Evolutionary conservation across 1,140 invertebrate genomes (phyloP).

Genomic region (Cataglyphis hispanica): DNA sequence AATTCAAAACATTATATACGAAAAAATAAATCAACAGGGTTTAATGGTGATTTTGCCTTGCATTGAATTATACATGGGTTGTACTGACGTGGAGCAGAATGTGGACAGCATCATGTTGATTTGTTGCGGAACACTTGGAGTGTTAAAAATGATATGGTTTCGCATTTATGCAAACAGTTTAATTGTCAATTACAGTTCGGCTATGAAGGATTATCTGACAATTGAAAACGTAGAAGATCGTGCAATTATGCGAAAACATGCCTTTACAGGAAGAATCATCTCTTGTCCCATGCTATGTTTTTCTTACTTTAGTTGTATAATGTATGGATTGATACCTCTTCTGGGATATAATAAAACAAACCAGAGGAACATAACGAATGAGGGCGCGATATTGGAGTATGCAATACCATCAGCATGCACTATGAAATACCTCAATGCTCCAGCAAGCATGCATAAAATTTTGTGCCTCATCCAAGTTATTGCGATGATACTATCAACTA

Average conservation of each 20-base stretch:
- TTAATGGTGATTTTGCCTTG: not conserved
- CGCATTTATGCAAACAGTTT: not conserved
- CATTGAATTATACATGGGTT: slow-evolving; percentile 37
- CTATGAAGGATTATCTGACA: slow-evolving; percentile 33
- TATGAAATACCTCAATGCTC: not conserved
- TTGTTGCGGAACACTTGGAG: slow-evolving; percentile 25
- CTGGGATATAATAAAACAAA: not conserved
- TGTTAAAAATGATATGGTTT: slow-evolving; percentile 42
- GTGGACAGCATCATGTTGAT: slow-evolving; percentile 41
- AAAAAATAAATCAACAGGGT: slow-evolving; percentile 37
- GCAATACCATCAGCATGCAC: slow-evolving; percentile 35
- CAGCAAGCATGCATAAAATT: not conserved
- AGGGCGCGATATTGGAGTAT: not conserved
- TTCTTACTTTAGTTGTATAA: not conserved
- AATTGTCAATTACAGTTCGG: slow-evolving; percentile 42
- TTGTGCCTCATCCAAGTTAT: not conserved
- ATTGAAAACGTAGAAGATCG: not conserved
- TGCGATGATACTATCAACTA: not conserved
- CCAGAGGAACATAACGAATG: slow-evolving; percentile 5
- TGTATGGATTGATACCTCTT: not conserved
- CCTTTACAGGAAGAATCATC: slow-evolving; percentile 25
- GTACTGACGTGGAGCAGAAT: slow-evolving; percentile 40
- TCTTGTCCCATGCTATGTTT: not conserved
- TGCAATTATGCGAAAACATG: slow-evolving; percentile 43
- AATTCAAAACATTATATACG: not conserved